Conservation (phyloP, 2,888 invertebrate species). For the Sycophila texana region DNA sequence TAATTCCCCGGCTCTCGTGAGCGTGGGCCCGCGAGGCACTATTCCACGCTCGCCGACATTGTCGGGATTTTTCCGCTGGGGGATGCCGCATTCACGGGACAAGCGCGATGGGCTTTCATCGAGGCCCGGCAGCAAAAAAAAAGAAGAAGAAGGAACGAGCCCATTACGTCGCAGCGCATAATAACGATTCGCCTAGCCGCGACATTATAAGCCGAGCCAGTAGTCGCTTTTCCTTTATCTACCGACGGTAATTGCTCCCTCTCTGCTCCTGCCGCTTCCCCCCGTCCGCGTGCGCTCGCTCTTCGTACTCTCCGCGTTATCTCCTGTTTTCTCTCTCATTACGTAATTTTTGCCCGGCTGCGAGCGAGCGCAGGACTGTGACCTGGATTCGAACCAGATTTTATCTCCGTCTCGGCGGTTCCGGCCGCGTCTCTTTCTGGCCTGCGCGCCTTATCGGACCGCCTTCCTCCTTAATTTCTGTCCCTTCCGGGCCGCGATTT, state of each 20-base stretch:
- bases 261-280: background rate
- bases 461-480: background rate
- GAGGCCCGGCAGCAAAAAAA: background rate
- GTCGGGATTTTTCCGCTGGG: too few relatives aligned
- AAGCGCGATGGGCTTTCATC: conserved; percentile 14
- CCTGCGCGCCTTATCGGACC: background rate
- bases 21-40: too few relatives aligned
- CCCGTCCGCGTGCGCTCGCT: background rate
- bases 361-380: conserved; percentile 47
- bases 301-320: background rate
- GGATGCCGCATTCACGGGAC: too few relatives aligned
- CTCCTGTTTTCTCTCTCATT: conserved; percentile 45
- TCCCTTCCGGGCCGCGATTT: background rate
- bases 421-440: background rate
- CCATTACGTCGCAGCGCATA: conserved; percentile 8
- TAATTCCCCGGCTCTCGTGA: too few relatives aligned
- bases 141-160: conserved; percentile 21
- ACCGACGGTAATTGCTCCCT: conserved; percentile 36
- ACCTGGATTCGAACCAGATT: conserved; percentile 58
- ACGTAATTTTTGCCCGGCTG: conserved; percentile 49
- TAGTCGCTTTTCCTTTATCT: conserved; percentile 18
- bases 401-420: conserved; percentile 48
- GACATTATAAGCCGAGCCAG: conserved; percentile 1
- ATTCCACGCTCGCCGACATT: too few relatives aligned
- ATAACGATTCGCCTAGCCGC: conserved; percentile 35